phyloP scores from a whole-genome alignment of 2,797 vertebrate genomes.

The Poeciliopsis gracilis region DNA sequence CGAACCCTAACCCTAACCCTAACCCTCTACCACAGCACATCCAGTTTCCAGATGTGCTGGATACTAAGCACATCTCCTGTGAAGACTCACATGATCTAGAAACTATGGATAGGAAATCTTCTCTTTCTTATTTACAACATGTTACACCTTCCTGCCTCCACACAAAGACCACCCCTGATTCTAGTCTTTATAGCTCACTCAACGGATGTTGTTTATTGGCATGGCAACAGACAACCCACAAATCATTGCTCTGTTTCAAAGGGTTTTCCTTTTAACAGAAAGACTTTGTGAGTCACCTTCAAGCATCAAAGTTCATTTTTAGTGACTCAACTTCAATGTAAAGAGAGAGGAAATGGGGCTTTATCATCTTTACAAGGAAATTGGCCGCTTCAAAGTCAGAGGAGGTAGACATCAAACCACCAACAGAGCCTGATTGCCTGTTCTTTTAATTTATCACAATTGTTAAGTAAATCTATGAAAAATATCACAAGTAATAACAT shows the following conservation, averaged over 20 bases:
- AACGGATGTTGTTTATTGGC: slow-evolving; percentile 22
- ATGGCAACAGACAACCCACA: slow-evolving; percentile 33
- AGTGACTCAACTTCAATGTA: slow-evolving; percentile 2
- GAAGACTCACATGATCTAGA: not conserved
- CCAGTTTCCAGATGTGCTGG: no score
- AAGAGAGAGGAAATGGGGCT: slow-evolving; percentile 1
- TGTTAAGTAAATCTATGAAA: not conserved
- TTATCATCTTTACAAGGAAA: not conserved
- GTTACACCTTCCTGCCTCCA: slow-evolving; percentile 44
- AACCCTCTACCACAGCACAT: no score
- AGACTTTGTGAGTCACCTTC: slow-evolving; percentile 33
- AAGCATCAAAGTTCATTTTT: slow-evolving; percentile 24
- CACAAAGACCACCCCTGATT: slow-evolving; percentile 26
- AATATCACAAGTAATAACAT: no score
- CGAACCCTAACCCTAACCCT: no score
- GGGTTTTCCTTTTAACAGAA: slow-evolving; percentile 8
- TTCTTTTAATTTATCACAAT: not conserved
- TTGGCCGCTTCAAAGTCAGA: not conserved
- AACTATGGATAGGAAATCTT: not conserved
- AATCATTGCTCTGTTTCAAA: slow-evolving; percentile 17
- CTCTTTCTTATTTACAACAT: slow-evolving; percentile 11
- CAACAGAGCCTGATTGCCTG: not conserved
- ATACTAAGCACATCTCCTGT: not conserved
- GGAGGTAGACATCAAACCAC: not conserved
- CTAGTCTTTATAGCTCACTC: slow-evolving; percentile 8